These are phyloP conservation scores for Melolontha melolontha DNA, from an alignment of 2,888 invertebrate genomes.

Conservation along the genomic window DNA sequence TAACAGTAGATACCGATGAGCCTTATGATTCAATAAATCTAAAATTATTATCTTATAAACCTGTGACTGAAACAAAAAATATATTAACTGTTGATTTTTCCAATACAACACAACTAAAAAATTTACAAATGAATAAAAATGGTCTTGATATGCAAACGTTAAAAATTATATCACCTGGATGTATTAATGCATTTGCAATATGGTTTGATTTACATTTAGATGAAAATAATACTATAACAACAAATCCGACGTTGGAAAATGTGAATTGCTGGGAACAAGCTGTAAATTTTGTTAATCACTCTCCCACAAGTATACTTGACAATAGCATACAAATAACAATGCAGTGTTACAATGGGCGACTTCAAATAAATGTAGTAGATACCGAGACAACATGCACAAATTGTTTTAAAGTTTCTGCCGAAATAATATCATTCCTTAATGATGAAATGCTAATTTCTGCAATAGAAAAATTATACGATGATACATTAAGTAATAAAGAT, in stretches of 20 bases:
- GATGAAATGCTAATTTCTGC: conserved; percentile 59
- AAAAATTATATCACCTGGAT: conserved; percentile 62
- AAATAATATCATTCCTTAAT: conserved; percentile 58
- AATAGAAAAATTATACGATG: conserved; percentile 58
- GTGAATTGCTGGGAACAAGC: conserved; percentile 84
- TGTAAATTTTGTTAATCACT: conserved; percentile 72
- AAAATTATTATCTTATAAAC: conserved; percentile 67
- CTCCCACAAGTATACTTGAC: conserved; percentile 59
- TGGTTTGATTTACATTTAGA: conserved; percentile 82
- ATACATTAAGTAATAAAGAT: conserved; percentile 55
- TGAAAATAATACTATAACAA: conserved; percentile 72
- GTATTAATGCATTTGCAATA: conserved; percentile 74
- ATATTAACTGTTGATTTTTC: conserved; percentile 75
- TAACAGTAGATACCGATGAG: conserved; percentile 58
- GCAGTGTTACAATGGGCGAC: conserved; percentile 64
- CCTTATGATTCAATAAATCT: conserved; percentile 81
- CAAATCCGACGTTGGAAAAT: conserved; percentile 69
- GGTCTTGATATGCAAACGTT: conserved; percentile 60
- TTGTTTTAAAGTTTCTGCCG: conserved; percentile 56
- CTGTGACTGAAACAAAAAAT: conserved; percentile 70
- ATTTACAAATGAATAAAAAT: conserved; percentile 53
- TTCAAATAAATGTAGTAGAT: conserved; percentile 44
- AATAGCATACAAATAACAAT: conserved; percentile 62
- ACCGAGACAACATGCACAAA: conserved; percentile 44
- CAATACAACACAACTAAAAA: conserved; percentile 66